Conservation (phyloP, 2,888 invertebrate genomes). For the Drosophila longiperda region DNA sequence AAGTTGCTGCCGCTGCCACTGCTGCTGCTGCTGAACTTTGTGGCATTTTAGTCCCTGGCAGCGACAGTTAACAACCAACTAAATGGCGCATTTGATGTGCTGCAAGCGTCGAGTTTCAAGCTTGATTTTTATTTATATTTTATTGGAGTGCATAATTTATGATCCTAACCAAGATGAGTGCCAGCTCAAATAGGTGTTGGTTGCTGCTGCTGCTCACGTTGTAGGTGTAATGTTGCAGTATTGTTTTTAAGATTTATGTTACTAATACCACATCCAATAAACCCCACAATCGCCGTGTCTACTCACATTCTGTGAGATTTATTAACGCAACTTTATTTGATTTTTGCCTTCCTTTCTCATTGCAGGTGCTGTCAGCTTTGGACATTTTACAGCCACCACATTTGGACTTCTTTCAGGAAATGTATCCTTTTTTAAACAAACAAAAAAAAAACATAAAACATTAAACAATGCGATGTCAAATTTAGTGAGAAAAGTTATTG, state of each 20-base stretch:
- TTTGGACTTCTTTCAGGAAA: constrained; percentile 99
- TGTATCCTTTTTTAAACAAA: constrained; percentile 94
- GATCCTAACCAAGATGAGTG: constrained; percentile 37
- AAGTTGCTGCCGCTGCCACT: constrained; percentile 25
- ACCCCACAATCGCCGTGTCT: constrained; percentile 23
- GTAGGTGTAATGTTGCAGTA: constrained; percentile 44
- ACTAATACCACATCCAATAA: constrained; percentile 59
- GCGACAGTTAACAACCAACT: constrained; percentile 79
- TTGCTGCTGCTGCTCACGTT: constrained; percentile 5
- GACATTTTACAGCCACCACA: constrained; percentile 99
- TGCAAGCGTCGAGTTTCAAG: constrained; percentile 50
- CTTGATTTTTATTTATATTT: constrained; percentile 74
- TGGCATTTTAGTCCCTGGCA: constrained; percentile 75
- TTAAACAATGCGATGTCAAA: background rate
- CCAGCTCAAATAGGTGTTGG: constrained; percentile 21
- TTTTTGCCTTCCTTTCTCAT: constrained; percentile 40
- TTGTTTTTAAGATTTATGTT: constrained; percentile 54
- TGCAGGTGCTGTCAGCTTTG: constrained; percentile 97
- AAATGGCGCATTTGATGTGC: constrained; percentile 68
- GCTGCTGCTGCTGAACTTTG: constrained; percentile 55
- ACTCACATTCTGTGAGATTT: constrained; percentile 44
- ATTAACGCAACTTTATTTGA: constrained; percentile 41
- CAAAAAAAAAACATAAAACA: constrained; percentile 36
- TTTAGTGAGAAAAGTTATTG: background rate
- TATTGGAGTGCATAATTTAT: constrained; percentile 69